Evolutionary conservation across 2,113 vertebrate species (phyloP).

Genomic region (Equus przewalskii): DNA sequence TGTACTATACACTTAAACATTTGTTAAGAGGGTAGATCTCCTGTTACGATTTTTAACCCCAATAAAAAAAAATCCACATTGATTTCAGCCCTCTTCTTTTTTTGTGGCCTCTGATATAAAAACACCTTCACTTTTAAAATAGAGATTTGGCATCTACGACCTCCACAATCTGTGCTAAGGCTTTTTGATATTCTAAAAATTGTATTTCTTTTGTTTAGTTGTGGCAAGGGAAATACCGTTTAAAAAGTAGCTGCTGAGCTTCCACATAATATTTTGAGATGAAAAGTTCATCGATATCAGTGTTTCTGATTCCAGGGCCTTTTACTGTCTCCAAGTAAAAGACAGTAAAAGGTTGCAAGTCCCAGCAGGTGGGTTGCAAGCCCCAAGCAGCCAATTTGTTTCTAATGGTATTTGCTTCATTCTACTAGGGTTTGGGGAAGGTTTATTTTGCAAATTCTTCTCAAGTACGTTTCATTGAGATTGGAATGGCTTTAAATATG

Average conservation of each 20-base stretch:
- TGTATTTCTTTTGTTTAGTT: not conserved
- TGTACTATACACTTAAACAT: not conserved
- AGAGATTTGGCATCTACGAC: slow-evolving; percentile 44
- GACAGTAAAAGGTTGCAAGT: too few relatives aligned
- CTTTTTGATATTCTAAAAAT: slow-evolving; percentile 59
- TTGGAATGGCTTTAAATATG: slow-evolving; percentile 75
- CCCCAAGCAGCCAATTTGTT: slow-evolving; percentile 52
- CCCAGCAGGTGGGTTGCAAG: slow-evolving; percentile 28
- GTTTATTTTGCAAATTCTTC: slow-evolving; percentile 68
- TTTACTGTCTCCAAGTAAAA: slow-evolving; percentile 38
- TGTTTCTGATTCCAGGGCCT: slow-evolving; percentile 2
- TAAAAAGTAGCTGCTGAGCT: slow-evolving; percentile 44
- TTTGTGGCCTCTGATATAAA: slow-evolving; percentile 14
- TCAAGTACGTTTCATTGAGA: slow-evolving; percentile 53
- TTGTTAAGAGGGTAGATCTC: not conserved
- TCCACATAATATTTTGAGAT: slow-evolving; percentile 51
- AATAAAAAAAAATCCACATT: not conserved
- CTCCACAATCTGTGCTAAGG: not conserved
- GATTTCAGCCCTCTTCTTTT: not conserved
- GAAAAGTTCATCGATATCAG: slow-evolving; percentile 54
- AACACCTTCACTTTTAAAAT: slow-evolving; percentile 24
- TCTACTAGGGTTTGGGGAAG: not conserved
- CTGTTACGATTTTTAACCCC: not conserved
- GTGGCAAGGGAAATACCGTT: slow-evolving; percentile 21
- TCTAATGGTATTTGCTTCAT: slow-evolving; percentile 51